A percentile compares a stretch with the other conserved stretches of the same genome.
These are phyloP conservation scores for Stenolophus ochropezus DNA, from an alignment of 2,888 invertebrate species.

Conservation along the genomic window DNA sequence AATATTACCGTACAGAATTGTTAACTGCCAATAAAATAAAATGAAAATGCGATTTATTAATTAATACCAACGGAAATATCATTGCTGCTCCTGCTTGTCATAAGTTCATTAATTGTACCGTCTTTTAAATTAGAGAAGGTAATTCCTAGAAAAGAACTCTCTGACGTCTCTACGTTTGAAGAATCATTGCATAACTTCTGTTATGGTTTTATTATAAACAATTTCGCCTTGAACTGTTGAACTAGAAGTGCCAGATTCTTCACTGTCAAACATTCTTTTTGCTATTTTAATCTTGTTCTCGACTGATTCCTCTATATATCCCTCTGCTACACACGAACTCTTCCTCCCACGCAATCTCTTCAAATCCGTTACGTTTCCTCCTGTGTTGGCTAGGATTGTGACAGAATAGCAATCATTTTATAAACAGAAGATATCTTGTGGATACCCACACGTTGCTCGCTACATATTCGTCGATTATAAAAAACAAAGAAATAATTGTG, in stretches of 20 bases:
- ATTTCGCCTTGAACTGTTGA: neutral
- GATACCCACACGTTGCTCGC: slow-evolving; percentile 23
- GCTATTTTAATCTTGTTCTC: slow-evolving; percentile 29
- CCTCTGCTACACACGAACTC: slow-evolving; percentile 15
- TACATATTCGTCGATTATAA: slow-evolving; percentile 6
- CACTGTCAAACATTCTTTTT: slow-evolving; percentile 25
- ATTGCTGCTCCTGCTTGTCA: neutral
- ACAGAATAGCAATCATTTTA: slow-evolving; percentile 15
- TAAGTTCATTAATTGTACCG: slow-evolving; percentile 1
- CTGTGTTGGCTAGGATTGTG: neutral
- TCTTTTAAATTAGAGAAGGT: neutral
- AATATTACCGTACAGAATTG: neutral
- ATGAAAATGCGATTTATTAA: neutral
- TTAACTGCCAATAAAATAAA: slow-evolving; percentile 1
- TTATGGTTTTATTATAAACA: neutral
- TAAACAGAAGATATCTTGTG: slow-evolving; percentile 20
- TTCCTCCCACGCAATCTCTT: slow-evolving; percentile 1
- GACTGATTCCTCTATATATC: neutral
- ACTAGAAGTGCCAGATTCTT: slow-evolving; percentile 13
- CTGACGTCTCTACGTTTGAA: neutral
- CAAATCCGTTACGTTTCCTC: slow-evolving; percentile 16
- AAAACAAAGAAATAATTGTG: neutral
- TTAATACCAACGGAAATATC: neutral
- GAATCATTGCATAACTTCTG: neutral
- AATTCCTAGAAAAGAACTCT: neutral